Base-by-base conservation (phyloP, 2,888 invertebrate genomes). In the Papilio elwesi region DNA sequence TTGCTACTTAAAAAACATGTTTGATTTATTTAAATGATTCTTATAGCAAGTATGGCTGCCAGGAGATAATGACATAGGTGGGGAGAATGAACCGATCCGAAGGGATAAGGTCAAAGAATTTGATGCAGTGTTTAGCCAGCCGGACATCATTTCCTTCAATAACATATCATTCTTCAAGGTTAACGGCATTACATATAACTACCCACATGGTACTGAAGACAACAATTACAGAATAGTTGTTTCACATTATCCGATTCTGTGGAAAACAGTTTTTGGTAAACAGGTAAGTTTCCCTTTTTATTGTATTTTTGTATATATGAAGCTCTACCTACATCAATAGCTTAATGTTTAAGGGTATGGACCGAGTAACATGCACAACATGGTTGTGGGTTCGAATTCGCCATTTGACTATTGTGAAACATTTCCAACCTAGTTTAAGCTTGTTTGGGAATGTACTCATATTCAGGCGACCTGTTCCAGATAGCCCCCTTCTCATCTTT, bases 61-160 rank as follows among this genome's bases (percentile, higher is more conserved):
- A 26, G 99, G 99, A 7, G 99, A 99, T 87, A 99, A 99, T 90
- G 99, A 99, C 85, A 98, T 99, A 74, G 99, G 99, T 9, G 99
- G 99, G 13, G 99, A 99, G 90, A 96, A 95, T 75, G 96, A 97
- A 81, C 94, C 95, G 53, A 95, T 97, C 57, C 95, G 95, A 36
- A 89, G 92, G 63, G 88, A 95, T n/a, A 97, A 97, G 90, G 85
- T 97, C 8, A 87, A 93, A 15, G 95, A 97, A 81, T 98, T 98
- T 85, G 95, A 96, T 74, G 94, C 95, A 78, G 95, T 96, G 77
- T 98, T 98, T 85, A 94, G 95, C 49, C 96, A 97, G 80, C 95
- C 96, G 4, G 94, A 96, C 77, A 90, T 96, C 0, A 93, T 96
- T 53, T 90, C 91, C 67, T 92, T 94, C 77, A 94, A 94, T 66